Evolutionary conservation across 2,888 invertebrate genomes (phyloP).

Genomic region (Xestia sexstrigata): DNA sequence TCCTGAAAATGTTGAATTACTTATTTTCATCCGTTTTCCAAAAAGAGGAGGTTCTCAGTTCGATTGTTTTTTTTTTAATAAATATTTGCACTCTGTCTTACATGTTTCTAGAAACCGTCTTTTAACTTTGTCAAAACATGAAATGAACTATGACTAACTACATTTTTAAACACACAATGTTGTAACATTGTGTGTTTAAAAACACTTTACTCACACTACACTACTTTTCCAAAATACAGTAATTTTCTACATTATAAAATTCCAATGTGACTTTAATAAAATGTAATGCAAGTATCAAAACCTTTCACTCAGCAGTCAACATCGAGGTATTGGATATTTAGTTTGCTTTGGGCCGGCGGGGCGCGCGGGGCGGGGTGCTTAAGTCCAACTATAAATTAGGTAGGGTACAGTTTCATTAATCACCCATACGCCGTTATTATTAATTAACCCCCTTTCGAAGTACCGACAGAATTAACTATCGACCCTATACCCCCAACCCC

Average conservation of each 20-base stretch:
- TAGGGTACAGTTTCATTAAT: slow-evolving; percentile 91
- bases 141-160: background rate
- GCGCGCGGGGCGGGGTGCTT: slow-evolving; percentile 84
- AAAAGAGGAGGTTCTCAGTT: too few relatives aligned
- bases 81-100: background rate
- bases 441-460: slow-evolving; percentile 90
- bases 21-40: too few relatives aligned
- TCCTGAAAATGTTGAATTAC: background rate
- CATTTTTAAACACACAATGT: background rate
- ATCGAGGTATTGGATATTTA: slow-evolving; percentile 91
- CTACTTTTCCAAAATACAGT: too few relatives aligned
- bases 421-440: slow-evolving; percentile 91
- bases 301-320: slow-evolving; percentile 70
- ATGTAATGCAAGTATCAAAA: slow-evolving; percentile 69
- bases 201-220: too few relatives aligned
- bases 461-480: slow-evolving; percentile 88
- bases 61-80: too few relatives aligned
- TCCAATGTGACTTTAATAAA: background rate
- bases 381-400: slow-evolving; percentile 91
- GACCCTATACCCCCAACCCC: slow-evolving; percentile 77
- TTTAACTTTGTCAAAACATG: background rate
- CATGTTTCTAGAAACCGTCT: background rate
- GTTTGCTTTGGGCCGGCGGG: slow-evolving; percentile 89
- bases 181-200: too few relatives aligned
- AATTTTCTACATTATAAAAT: background rate